phyloP scores from a whole-genome alignment of 2,797 vertebrate species.

The Uromys caudimaculatus region DNA sequence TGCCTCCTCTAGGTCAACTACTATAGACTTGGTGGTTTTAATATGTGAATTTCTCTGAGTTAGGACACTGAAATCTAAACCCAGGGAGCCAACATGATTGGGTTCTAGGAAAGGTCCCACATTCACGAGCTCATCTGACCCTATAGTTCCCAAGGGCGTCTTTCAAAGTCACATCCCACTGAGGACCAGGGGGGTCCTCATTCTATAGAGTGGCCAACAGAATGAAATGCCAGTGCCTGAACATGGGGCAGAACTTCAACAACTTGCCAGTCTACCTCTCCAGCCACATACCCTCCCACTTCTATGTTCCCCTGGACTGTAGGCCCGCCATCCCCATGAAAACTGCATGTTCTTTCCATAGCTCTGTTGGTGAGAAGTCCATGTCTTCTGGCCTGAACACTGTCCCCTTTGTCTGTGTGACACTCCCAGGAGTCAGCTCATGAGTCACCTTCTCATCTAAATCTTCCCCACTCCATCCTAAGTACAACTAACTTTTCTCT shows the following conservation, averaged over 20 bases:
- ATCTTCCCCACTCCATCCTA: neutral
- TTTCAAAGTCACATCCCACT: neutral
- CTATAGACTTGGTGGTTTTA: neutral
- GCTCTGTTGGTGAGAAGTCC: neutral
- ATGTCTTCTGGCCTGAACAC: neutral
- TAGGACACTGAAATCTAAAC: neutral
- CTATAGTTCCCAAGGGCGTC: neutral
- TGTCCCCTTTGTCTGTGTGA: neutral
- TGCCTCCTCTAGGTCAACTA: neutral
- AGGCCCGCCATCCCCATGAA: neutral
- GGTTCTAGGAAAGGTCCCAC: neutral
- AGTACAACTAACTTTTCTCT: neutral
- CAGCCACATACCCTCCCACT: neutral
- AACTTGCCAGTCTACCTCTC: neutral
- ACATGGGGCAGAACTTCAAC: neutral
- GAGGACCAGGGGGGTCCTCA: neutral
- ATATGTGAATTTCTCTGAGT: constrained; percentile 9
- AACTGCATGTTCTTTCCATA: neutral
- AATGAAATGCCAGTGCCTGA: neutral
- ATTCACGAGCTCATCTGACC: neutral
- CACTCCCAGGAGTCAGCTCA: neutral
- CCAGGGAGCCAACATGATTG: neutral
- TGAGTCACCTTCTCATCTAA: neutral
- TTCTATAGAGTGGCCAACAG: neutral
- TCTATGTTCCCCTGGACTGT: neutral